phyloP scores from a whole-genome alignment of 2,113 vertebrate genomes.

The Cygnus atratus region DNA sequence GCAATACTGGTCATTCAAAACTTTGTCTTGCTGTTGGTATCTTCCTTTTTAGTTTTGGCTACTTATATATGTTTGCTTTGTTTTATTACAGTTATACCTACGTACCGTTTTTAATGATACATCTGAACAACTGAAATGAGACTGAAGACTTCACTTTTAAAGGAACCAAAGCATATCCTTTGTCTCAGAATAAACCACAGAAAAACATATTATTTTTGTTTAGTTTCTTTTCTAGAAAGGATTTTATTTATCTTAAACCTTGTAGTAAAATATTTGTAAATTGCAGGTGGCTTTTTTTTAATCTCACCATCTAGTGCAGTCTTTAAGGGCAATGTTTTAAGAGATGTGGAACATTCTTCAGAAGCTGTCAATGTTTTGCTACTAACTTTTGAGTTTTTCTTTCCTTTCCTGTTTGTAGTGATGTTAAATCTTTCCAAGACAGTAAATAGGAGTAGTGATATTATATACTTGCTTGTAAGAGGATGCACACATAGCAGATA shows the following conservation, averaged over 20 bases:
- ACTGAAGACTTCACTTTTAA: conserved; percentile 90
- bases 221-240: not conserved
- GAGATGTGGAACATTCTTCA: not conserved
- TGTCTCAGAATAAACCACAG: not conserved
- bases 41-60: not conserved
- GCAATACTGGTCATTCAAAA: not conserved
- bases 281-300: not conserved
- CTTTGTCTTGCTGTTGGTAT: not conserved
- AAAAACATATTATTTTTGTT: not conserved
- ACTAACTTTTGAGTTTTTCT: not conserved
- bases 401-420: not conserved
- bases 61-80: not conserved
- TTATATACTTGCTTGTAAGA: not conserved
- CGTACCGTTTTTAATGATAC: not conserved
- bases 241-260: not conserved
- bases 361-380: not conserved
- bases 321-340: not conserved
- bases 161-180: conserved; percentile 99
- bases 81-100: conserved; percentile 2
- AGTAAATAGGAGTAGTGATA: not conserved
- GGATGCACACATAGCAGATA: not conserved
- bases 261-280: conserved; percentile 10
- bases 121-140: conserved; percentile 79
- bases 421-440: not conserved
- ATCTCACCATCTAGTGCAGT: not conserved